These are phyloP conservation scores for Dolomedes plantarius DNA, from an alignment of 2,888 invertebrate genomes.

Conservation along the genomic window DNA sequence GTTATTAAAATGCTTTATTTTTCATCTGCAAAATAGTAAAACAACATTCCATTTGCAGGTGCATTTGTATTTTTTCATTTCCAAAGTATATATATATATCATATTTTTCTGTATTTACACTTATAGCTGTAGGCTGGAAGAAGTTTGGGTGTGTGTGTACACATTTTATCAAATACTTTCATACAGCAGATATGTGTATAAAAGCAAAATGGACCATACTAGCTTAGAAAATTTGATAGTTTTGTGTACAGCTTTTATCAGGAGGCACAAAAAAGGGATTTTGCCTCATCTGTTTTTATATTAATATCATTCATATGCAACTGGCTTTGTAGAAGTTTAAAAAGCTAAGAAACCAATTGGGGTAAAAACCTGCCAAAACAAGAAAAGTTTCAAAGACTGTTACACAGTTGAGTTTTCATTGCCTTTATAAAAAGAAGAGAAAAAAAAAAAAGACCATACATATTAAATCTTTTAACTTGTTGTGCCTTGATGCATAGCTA, in stretches of 20 bases:
- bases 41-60: slow-evolving; percentile 69
- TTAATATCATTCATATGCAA: slow-evolving; percentile 37
- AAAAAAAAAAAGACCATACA: slow-evolving; percentile 33
- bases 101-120: slow-evolving; percentile 70
- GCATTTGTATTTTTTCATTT: slow-evolving; percentile 70
- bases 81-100: slow-evolving; percentile 60
- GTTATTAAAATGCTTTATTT: slow-evolving; percentile 55
- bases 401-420: slow-evolving; percentile 43
- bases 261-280: slow-evolving; percentile 24
- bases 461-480: slow-evolving; percentile 56
- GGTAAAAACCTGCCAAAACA: slow-evolving; percentile 52
- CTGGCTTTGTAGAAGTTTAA: slow-evolving; percentile 31
- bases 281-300: slow-evolving; percentile 58
- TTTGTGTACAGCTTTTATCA: slow-evolving; percentile 70
- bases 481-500: slow-evolving; percentile 71
- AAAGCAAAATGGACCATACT: slow-evolving; percentile 54
- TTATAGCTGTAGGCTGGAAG: slow-evolving; percentile 47
- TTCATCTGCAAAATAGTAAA: slow-evolving; percentile 69
- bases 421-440: slow-evolving; percentile 41
- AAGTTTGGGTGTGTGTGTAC: slow-evolving; percentile 42
- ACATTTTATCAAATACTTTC: slow-evolving; percentile 55
- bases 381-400: slow-evolving; percentile 40
- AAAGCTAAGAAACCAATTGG: slow-evolving; percentile 2
- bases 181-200: slow-evolving; percentile 47
- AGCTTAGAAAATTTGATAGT: slow-evolving; percentile 69